phyloP scores from a whole-genome alignment of 2,113 vertebrate species.

The Oceanodroma tethys region DNA sequence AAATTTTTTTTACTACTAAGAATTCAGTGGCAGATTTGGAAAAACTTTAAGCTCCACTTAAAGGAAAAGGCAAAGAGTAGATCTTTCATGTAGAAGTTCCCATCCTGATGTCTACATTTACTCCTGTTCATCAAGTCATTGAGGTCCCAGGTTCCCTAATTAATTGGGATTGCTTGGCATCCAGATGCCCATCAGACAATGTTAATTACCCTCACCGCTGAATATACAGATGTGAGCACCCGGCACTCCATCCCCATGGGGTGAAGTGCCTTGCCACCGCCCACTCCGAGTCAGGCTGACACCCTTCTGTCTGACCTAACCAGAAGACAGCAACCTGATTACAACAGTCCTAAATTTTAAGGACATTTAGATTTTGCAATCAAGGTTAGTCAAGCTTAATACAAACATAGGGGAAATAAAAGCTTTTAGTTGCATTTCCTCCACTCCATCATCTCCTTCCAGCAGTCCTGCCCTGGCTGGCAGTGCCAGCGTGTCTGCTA shows the following conservation, averaged over 20 bases:
- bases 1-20: not conserved
- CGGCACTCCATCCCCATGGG: rapidly evolving
- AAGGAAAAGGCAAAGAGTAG: not conserved
- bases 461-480: not conserved
- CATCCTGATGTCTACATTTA: not conserved
- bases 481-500: not conserved
- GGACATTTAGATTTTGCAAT: not conserved
- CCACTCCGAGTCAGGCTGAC: not conserved
- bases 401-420: not conserved
- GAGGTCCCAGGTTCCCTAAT: not conserved
- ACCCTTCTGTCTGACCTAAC: not conserved
- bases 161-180: not conserved
- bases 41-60: not conserved
- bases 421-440: not conserved
- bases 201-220: not conserved
- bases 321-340: not conserved
- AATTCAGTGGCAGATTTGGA: not conserved
- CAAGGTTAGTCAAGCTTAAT: not conserved
- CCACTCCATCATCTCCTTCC: not conserved
- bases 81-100: not conserved
- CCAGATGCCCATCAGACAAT: not conserved
- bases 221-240: not conserved
- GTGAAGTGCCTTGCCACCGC: not conserved
- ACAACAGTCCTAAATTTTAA: not conserved
- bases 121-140: not conserved